These are phyloP conservation scores for Bucco capensis DNA, from an alignment of 2,113 vertebrate genomes.

Conservation along the genomic window DNA sequence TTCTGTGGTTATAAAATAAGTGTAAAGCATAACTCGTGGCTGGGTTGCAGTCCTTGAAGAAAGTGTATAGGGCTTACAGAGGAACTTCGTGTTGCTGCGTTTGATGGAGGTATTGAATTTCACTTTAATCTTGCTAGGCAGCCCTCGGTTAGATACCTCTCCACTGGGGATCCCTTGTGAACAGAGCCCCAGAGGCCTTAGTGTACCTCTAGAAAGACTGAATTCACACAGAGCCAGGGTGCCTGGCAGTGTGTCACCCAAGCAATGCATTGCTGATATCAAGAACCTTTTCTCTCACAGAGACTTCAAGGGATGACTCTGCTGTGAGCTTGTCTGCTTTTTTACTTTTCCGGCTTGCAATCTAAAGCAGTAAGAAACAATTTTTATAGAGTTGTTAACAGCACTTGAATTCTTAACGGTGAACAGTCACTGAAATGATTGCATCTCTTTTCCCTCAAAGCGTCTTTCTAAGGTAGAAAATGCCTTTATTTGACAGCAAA, in stretches of 20 bases:
- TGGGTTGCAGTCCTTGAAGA: neutral
- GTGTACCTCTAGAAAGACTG: neutral
- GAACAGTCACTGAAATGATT: neutral
- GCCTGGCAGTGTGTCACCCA: neutral
- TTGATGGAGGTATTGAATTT: neutral
- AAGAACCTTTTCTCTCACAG: neutral
- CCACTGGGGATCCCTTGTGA: too few species aligned
- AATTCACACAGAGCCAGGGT: neutral
- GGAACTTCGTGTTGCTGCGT: neutral
- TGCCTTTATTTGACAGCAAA: neutral
- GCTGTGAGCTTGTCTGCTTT: neutral
- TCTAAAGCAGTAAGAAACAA: neutral
- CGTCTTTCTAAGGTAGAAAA: neutral
- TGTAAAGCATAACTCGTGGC: neutral
- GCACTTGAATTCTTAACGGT: neutral
- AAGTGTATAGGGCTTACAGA: neutral
- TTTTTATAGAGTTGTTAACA: neutral
- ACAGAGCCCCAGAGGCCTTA: fast-evolving
- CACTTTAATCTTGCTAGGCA: neutral
- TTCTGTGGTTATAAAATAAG: neutral
- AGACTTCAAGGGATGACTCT: neutral
- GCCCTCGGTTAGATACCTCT: neutral
- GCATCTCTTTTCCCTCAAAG: neutral
- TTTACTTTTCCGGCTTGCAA: neutral
- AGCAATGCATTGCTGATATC: fast-evolving